Base-by-base conservation (phyloP, 2,113 vertebrate genomes). In the Spea multiplicata region DNA sequence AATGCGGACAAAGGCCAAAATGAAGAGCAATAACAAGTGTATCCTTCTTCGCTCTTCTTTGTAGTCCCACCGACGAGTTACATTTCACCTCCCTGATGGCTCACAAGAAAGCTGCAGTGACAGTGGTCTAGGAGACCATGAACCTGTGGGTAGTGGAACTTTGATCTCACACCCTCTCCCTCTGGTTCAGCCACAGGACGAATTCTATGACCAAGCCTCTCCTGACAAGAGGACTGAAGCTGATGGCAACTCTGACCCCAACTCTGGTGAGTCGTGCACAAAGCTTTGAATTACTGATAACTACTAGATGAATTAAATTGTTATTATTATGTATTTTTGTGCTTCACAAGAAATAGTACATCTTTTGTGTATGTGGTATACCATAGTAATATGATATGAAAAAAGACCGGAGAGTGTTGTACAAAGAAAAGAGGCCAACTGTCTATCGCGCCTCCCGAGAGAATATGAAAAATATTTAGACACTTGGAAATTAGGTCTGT, bases 91-190 rank as follows among this genome's bases (percentile, higher is more conserved):
- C 88, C 97, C 97, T 0, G 97, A 98, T 70, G 97, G 97, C 90
- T 99, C 97, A 87, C 97, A 99, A 93, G 97, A 99, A 95, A 99
- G 97, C 95, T 99, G 97, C 96, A 98, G 97, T 95, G 97, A 99
- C 93, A 98, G 96, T 93, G 97, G 97, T 91, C 91, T 99, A 87
- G 97, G 97, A 82, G 97, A 98, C 90, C 97, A 97, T 83, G 97
- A 98, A 92, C 96, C 97, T 55, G 94, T 96, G 91, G 94, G 95
- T 91, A 94, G 95, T 93, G 97, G 96, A 90, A 93, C 92, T 84
- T 94, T 98, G 93, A 96, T 98, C 93, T 96, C 97, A 94, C 96
- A 98, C 89, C 95, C 97, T 95, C 97, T 99, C 89, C 96, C 97
- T 96, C 96, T 99, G 95, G 96, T 99, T 95, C 97, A 98, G 96